These are phyloP conservation scores for Porites rus DNA, from an alignment of 92 coral and sea anemone species.

Conservation along the genomic window DNA sequence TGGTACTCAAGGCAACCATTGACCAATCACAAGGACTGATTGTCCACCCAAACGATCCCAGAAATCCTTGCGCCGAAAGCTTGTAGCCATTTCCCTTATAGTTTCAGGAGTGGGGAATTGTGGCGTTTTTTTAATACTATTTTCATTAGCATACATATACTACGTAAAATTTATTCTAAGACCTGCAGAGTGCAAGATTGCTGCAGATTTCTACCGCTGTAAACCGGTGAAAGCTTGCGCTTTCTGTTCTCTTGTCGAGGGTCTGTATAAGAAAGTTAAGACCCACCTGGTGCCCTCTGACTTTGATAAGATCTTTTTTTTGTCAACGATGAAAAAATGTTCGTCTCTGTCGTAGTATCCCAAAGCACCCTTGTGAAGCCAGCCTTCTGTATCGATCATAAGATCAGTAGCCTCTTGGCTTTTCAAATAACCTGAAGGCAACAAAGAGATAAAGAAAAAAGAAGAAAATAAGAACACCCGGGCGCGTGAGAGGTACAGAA, in stretches of 20 bases:
- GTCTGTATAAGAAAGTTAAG: not conserved
- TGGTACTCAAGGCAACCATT: too few species aligned
- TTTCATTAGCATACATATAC: too few species aligned
- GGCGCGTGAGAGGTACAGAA: not conserved
- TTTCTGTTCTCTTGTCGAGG: not conserved
- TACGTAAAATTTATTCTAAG: too few species aligned
- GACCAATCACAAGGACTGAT: too few species aligned
- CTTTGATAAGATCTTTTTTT: conserved; percentile 81
- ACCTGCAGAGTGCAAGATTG: too few species aligned
- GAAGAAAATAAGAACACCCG: not conserved
- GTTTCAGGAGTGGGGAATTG: too few species aligned
- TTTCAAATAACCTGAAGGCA: conserved; percentile 71
- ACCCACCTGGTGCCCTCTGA: conserved; percentile 80
- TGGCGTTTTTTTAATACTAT: too few species aligned
- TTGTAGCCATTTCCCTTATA: too few species aligned
- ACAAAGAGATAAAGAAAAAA: not conserved
- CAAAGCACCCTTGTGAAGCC: conserved; percentile 92
- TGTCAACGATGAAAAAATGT: conserved; percentile 77
- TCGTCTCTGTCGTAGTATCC: conserved; percentile 87
- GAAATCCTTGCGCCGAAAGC: too few species aligned
- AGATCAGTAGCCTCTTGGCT: conserved; percentile 70
- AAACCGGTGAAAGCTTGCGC: too few species aligned
- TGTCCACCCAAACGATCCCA: too few species aligned
- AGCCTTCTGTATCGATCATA: conserved; percentile 77
- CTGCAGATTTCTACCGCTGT: too few species aligned